Evolutionary conservation across 1,140 invertebrate species (phyloP).

Genomic region (Drosophila lacertosa): DNA sequence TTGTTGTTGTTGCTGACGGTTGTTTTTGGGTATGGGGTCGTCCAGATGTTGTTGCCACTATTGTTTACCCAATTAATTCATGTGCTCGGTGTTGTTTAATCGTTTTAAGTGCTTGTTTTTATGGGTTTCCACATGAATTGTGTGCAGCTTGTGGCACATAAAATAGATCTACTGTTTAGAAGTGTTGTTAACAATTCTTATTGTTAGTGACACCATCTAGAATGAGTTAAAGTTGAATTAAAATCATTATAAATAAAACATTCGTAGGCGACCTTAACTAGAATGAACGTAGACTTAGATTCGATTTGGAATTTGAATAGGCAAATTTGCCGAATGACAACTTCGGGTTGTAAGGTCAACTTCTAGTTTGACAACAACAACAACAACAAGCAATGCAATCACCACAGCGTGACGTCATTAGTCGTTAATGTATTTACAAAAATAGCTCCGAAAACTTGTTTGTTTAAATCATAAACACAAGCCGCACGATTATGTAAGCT

Average conservation of each 20-base stretch:
- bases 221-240: background rate
- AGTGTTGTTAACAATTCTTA: conserved; percentile 27
- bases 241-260: conserved; percentile 13
- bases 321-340: conserved; percentile 55
- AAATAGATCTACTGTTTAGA: conserved; percentile 10
- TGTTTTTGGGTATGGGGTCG: background rate
- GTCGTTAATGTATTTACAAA: conserved; percentile 23
- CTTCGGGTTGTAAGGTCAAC: conserved; percentile 61
- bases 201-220: conserved; percentile 4
- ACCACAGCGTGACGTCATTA: conserved; percentile 71
- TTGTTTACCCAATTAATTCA: conserved; percentile 44
- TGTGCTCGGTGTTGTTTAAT: conserved; percentile 35
- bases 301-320: too few relatives aligned
- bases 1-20: conserved; percentile 11
- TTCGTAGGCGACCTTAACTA: conserved; percentile 16
- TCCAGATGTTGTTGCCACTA: conserved; percentile 32
- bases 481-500: conserved; percentile 63
- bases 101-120: conserved; percentile 46
- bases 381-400: conserved; percentile 53
- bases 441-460: conserved; percentile 56
- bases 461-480: conserved; percentile 34
- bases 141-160: background rate
- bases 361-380: conserved; percentile 49
- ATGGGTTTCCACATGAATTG: conserved; percentile 7
- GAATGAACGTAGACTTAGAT: too few relatives aligned